Percentiles rank a stretch among this genome's conserved stretches.
Evolutionary conservation across 2,797 vertebrate genomes (phyloP).

Genomic region (Strix occidentalis): DNA sequence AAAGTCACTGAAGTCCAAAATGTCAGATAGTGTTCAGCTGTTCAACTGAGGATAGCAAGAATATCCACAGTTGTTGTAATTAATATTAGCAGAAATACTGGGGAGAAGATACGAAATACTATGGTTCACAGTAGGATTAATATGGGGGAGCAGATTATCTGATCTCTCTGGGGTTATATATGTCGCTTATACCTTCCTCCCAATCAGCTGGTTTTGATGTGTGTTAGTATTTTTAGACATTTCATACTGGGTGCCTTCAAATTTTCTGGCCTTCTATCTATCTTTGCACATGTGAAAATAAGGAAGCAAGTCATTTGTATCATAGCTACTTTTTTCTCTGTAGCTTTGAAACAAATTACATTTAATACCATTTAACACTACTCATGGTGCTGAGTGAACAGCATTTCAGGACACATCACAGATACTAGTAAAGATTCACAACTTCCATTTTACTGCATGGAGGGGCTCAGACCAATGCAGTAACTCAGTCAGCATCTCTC

Average conservation of each 20-base stretch:
- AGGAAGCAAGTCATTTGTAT: neutral
- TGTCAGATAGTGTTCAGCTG: neutral
- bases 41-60: neutral
- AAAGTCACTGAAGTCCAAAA: neutral
- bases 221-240: neutral
- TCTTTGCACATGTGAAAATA: neutral
- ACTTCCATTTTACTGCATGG: neutral
- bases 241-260: neutral
- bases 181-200: neutral
- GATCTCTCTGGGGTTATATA: neutral
- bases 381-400: neutral
- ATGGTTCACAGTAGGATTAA: neutral
- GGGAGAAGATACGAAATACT: neutral
- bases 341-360: neutral
- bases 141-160: neutral
- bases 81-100: neutral
- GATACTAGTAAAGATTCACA: neutral
- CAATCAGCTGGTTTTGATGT: neutral
- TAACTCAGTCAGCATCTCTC: neutral
- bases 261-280: neutral
- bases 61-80: neutral
- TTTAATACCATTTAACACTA: neutral
- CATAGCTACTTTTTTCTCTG: neutral
- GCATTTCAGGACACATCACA: neutral
- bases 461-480: neutral